A percentile compares a stretch with the other conserved stretches of the same genome.
Evolutionary conservation across 2,888 invertebrate genomes (phyloP).

Genomic region (Aelia acuminata): DNA sequence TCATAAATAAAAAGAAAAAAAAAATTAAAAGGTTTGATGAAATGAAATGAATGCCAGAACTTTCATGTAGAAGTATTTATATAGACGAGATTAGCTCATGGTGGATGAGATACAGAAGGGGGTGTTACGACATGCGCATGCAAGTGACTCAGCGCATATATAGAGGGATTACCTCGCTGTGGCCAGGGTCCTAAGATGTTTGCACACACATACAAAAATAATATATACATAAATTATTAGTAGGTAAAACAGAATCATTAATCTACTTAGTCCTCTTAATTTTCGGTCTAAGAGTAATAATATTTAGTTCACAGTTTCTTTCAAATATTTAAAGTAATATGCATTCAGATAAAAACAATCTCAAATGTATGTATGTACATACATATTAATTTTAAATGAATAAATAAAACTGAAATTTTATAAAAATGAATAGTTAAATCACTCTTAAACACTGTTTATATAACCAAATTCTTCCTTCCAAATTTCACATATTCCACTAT

Average conservation of each 20-base stretch:
- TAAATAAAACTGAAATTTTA: not conserved
- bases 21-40: not conserved
- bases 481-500: too few species aligned
- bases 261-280: not conserved
- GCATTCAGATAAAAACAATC: not conserved
- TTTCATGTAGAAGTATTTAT: constrained; percentile 24
- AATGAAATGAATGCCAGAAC: constrained; percentile 44
- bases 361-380: constrained; percentile 14
- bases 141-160: constrained; percentile 63
- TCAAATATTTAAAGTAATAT: not conserved
- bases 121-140: constrained; percentile 62
- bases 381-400: not conserved
- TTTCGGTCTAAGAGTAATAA: not conserved
- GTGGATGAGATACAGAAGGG: constrained; percentile 20
- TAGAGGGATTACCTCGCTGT: constrained; percentile 64
- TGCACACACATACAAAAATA: constrained; percentile 63
- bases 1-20: not conserved
- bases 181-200: constrained; percentile 64
- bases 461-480: too few species aligned
- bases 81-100: constrained; percentile 42
- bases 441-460: not conserved
- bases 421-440: not conserved
- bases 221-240: constrained; percentile 45
- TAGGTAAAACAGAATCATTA: constrained; percentile 19
- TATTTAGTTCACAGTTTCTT: not conserved